A percentile compares a stretch with the other conserved stretches of the same genome.
Conservation (phyloP, 1,140 invertebrate genomes). For the Trichogramma pretiosum region DNA sequence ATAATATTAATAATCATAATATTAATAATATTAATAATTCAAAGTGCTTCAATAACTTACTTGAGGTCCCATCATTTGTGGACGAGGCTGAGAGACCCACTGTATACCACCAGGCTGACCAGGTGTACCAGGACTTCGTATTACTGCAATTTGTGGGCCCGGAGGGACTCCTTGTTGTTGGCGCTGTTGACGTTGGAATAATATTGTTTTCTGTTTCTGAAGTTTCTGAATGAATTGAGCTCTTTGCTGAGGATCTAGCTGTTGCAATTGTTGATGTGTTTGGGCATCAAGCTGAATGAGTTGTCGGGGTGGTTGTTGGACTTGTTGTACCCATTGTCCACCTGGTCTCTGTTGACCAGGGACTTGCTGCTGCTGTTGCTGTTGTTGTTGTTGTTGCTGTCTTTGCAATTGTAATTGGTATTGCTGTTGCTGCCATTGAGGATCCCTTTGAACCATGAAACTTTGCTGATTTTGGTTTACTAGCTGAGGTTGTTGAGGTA, state of each 20-base stretch:
- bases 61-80: conserved; percentile 38
- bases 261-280: conserved; percentile 72
- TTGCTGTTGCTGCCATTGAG: conserved; percentile 52
- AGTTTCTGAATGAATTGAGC: conserved; percentile 69
- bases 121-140: conserved; percentile 43
- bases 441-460: conserved; percentile 45
- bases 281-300: conserved; percentile 69
- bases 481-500: conserved; percentile 44
- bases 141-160: conserved; percentile 46
- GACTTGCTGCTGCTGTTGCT: conserved; percentile 45
- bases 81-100: conserved; percentile 45
- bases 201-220: conserved; percentile 57
- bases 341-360: conserved; percentile 36
- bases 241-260: conserved; percentile 68
- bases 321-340: conserved; percentile 43
- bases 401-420: conserved; percentile 39
- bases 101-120: conserved; percentile 42
- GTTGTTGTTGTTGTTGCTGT: conserved; percentile 30
- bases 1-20: background rate
- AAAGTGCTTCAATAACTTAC: conserved; percentile 2
- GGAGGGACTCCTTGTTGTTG: conserved; percentile 45
- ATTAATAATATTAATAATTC: background rate
- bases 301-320: conserved; percentile 48
- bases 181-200: conserved; percentile 47
- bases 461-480: conserved; percentile 45